Percentiles rank a stretch among this genome's conserved stretches.
These are phyloP conservation scores for Byasa hedistus DNA, from an alignment of 2,888 invertebrate genomes.

Conservation along the genomic window DNA sequence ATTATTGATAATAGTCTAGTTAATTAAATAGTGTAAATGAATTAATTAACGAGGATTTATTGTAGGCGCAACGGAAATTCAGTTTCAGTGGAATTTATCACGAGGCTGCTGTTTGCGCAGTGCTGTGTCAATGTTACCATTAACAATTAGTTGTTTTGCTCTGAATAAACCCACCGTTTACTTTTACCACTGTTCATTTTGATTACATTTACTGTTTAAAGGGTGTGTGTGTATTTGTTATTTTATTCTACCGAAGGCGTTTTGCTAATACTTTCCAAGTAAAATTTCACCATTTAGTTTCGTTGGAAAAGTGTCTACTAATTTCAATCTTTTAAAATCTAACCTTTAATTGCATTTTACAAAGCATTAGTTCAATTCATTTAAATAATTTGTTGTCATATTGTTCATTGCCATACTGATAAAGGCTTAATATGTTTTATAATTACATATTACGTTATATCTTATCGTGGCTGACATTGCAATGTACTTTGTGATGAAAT, in stretches of 20 bases:
- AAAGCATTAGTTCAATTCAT: no score
- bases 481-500: not conserved
- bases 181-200: not conserved
- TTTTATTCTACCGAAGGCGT: no score
- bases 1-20: not conserved
- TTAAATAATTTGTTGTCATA: not conserved
- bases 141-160: slow-evolving; percentile 15
- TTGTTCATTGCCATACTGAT: slow-evolving; percentile 1
- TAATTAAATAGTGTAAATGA: slow-evolving; percentile 2
- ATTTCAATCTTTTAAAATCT: not conserved
- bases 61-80: slow-evolving; percentile 24
- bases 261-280: no score
- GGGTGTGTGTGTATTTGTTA: no score
- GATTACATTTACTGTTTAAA: not conserved
- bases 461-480: not conserved
- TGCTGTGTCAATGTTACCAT: slow-evolving; percentile 22
- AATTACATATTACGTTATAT: not conserved
- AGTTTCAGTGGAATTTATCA: slow-evolving; percentile 24
- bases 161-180: not conserved
- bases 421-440: slow-evolving; percentile 2
- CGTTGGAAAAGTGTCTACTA: no score
- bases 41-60: slow-evolving; percentile 4
- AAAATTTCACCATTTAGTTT: no score
- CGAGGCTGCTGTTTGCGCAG: slow-evolving; percentile 22
- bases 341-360: not conserved